These are phyloP conservation scores for Watsonalla cultraria DNA, from an alignment of 2,888 invertebrate genomes.

Conservation along the genomic window DNA sequence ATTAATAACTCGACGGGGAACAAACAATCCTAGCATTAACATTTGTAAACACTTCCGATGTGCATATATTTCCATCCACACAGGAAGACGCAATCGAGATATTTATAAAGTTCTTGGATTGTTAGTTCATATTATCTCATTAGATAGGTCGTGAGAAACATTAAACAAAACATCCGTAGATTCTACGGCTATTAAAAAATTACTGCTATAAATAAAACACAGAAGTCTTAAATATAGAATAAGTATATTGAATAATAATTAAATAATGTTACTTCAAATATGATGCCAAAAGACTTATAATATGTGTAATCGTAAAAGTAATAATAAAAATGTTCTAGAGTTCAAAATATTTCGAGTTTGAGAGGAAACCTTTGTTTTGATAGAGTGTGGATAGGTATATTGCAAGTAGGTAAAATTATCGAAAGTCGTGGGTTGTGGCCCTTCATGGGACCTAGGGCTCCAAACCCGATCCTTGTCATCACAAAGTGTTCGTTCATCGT, in stretches of 20 bases:
- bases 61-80: too few relatives aligned
- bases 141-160: too few relatives aligned
- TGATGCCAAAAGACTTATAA: constrained; percentile 73
- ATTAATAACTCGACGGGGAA: too few relatives aligned
- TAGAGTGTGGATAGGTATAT: constrained; percentile 43
- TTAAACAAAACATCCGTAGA: too few relatives aligned
- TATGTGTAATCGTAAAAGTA: constrained; percentile 74
- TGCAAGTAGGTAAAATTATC: constrained; percentile 45
- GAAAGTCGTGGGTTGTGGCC: constrained; percentile 38
- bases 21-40: too few relatives aligned
- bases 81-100: too few relatives aligned
- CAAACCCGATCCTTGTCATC: constrained; percentile 52
- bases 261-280: constrained; percentile 78
- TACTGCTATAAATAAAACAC: constrained; percentile 52
- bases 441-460: constrained; percentile 32
- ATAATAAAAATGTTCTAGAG: constrained; percentile 70
- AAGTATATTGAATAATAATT: constrained; percentile 80
- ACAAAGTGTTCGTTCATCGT: constrained; percentile 47
- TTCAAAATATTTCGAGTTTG: constrained; percentile 69
- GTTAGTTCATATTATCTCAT: too few relatives aligned
- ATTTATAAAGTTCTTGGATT: too few relatives aligned
- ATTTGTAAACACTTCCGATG: not conserved
- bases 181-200: too few relatives aligned
- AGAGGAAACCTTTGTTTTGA: constrained; percentile 55
- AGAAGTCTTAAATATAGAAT: constrained; percentile 70